Conservation (phyloP, 2,113 vertebrate genomes). For the Lethenteron camtschaticum region DNA sequence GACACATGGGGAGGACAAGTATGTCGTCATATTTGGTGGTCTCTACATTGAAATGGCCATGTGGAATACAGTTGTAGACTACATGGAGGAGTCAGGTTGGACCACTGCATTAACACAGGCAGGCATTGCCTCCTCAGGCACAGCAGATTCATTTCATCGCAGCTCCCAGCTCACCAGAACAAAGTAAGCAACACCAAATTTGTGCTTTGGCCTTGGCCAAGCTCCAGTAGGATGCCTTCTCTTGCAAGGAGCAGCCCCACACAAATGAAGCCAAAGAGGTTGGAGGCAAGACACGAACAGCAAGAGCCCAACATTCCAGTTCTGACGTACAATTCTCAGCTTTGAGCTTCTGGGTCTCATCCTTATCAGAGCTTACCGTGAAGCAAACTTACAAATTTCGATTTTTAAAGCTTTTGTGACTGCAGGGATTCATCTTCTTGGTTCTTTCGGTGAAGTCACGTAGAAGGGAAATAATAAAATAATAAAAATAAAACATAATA, state of each 20-base stretch:
- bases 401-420: not conserved
- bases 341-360: not conserved
- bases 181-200: too few relatives aligned
- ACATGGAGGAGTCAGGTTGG: not conserved
- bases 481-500: too few relatives aligned
- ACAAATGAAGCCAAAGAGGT: not conserved
- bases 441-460: too few relatives aligned
- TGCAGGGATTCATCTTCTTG: too few relatives aligned
- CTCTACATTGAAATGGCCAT: conserved; percentile 1
- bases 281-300: not conserved
- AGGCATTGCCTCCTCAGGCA: too few relatives aligned
- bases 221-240: not conserved
- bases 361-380: not conserved
- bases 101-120: not conserved
- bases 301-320: not conserved
- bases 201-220: not conserved
- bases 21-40: conserved; percentile 1
- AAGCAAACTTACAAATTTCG: not conserved
- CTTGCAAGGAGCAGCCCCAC: not conserved
- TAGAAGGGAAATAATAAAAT: too few relatives aligned
- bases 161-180: too few relatives aligned
- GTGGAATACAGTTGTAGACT: not conserved
- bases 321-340: not conserved
- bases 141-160: too few relatives aligned
- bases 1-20: not conserved